phyloP scores from a whole-genome alignment of 2,113 vertebrate species.

The Notechis scutatus region DNA sequence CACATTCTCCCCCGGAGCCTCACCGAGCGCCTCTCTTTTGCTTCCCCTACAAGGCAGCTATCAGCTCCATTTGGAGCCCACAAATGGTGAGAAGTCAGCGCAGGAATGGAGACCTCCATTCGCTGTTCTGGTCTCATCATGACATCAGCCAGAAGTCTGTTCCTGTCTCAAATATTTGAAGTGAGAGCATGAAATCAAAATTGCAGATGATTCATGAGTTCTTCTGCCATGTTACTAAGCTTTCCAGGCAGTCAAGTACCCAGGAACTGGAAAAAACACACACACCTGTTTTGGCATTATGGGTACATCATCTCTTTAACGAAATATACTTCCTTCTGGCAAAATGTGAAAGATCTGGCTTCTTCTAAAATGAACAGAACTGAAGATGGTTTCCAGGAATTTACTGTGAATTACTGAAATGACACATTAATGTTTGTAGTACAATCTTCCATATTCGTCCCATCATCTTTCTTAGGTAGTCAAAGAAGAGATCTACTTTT shows the following conservation, averaged over 20 bases:
- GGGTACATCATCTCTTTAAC: not conserved
- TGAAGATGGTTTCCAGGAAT: not conserved
- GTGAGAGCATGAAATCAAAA: not conserved
- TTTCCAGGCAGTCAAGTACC: not conserved
- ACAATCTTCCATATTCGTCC: not conserved
- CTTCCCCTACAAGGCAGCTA: no score
- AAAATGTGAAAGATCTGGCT: not conserved
- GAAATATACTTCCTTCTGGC: not conserved
- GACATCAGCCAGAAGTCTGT: not conserved
- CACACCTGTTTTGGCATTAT: not conserved
- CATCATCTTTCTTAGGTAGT: no score
- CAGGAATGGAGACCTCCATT: no score
- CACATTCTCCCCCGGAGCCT: no score
- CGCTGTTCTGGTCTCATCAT: no score
- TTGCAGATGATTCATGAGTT: not conserved
- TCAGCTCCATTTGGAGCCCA: no score
- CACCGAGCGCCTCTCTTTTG: no score
- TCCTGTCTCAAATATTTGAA: not conserved
- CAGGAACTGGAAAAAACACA: not conserved
- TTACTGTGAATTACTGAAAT: not conserved
- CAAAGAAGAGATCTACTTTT: not conserved
- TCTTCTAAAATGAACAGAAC: not conserved
- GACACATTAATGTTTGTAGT: not conserved
- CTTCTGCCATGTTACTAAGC: not conserved
- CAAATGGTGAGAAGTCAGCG: no score